Conservation (phyloP, 1,140 invertebrate species). For the Chlorops oryzae region DNA sequence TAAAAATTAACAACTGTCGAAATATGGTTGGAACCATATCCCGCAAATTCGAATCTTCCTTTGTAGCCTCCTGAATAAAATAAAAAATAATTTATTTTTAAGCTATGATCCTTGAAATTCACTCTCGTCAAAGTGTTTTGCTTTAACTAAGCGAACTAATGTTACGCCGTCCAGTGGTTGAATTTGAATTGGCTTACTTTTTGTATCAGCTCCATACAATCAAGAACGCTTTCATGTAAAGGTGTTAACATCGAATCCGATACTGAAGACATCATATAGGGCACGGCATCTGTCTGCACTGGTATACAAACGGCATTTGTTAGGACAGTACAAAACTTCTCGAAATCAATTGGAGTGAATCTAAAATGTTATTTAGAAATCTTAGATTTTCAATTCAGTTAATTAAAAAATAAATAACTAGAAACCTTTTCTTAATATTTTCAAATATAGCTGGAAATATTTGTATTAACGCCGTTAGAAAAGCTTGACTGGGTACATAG, state of each 20-base stretch:
- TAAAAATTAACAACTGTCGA: conserved; percentile 67
- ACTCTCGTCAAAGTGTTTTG: no score
- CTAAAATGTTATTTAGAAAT: conserved; percentile 26
- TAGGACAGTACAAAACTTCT: conserved; percentile 72
- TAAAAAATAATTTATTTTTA: neutral
- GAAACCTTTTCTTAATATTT: conserved; percentile 72
- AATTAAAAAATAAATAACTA: neutral
- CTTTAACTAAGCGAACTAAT: no score
- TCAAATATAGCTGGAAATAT: conserved; percentile 91
- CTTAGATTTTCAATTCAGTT: conserved; percentile 14
- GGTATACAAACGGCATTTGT: conserved; percentile 73
- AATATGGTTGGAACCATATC: conserved; percentile 75
- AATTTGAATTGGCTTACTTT: conserved; percentile 51
- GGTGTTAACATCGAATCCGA: conserved; percentile 71
- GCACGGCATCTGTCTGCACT: conserved; percentile 73
- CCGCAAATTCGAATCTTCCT: conserved; percentile 58
- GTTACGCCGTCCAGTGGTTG: no score
- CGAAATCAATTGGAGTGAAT: conserved; percentile 70
- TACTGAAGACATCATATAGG: conserved; percentile 68
- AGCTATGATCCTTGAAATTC: no score
- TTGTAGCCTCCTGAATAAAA: conserved; percentile 59
- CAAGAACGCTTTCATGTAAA: conserved; percentile 76
- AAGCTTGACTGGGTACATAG: conserved; percentile 85
- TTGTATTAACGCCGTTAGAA: conserved; percentile 86
- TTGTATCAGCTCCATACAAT: conserved; percentile 72